Evolutionary conservation across 2,888 invertebrate genomes (phyloP), one percentile per base, ranked within the genome.

Genomic region (Eupithecia exiguata): DNA sequence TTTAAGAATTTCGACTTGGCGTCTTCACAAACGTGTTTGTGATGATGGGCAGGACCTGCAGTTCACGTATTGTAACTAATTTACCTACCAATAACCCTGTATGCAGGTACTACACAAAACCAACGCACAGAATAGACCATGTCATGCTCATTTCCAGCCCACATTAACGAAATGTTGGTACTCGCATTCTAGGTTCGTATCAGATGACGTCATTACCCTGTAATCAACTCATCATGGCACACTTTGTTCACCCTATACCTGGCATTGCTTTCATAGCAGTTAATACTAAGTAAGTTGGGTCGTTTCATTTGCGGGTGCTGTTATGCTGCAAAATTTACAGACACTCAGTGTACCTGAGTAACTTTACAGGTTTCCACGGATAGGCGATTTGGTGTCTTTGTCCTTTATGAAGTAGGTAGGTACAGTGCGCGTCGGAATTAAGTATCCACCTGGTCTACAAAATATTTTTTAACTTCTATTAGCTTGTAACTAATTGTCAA

Each of bases 151-250:
- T 67, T 67, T 43, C 65, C 65, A 38, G 69, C 43, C 58, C 58
- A 66, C 67, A 73, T 73, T 73, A 73, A 69, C 35, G 65, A 72
- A 65, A 69, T 69, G 69, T 38, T 6, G 38, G 38, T 69, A 35
- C 69, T 18, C 61, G 36, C 46, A 46, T 69, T 69, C 58, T 65
- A n/a, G 69, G 35, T 53, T 21, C 61, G 72, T 72, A 61, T 69
- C 73, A 70, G 70, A 67, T 67, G 73, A 73, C 66, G 69, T 73
- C 72, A 69, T 73, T 73, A 73, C 25, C 66, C 61, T 67, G 73
- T 73, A 72, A 73, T 73, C 69, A 73, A 69, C 66, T 69, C 58
- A 38, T 36, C 66, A 63, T 63, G 49, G 53, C 58, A 46, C 62
- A 46, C 66, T 72, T 69, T 72, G 68, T 68, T 38, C 49, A 36